phyloP scores from a whole-genome alignment of 1,140 invertebrate genomes.

The Drosophila melanogaster region Release_6_plus_ISO1_MT NT_033777.3:31869501-31870000 shows the following conservation, averaged over 20 bases:
- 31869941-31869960: conserved; percentile 48
- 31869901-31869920: conserved; percentile 74
- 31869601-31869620: conserved; percentile 58
- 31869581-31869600: conserved; percentile 81
- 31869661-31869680: conserved; percentile 45
- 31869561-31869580: conserved; percentile 82
- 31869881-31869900: conserved; percentile 72
- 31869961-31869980: background rate
- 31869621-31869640: conserved; percentile 58
- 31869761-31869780: conserved; percentile 64
- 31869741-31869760: conserved; percentile 36
- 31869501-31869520: conserved; percentile 36
- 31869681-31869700: conserved; percentile 83
- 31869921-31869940: conserved; percentile 67
- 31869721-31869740: conserved; percentile 7
- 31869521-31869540: conserved; percentile 20
- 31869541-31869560: conserved; percentile 79
- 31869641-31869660: conserved; percentile 5
- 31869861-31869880: conserved; percentile 72
- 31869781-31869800: conserved; percentile 68
- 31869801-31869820: conserved; percentile 56
- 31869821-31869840: conserved; percentile 70
- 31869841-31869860: conserved; percentile 17
- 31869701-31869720: conserved; percentile 50
- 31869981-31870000: background rate